Evolutionary conservation across 1,140 invertebrate genomes (phyloP).

Genomic region (Diorhabda elongata): DNA sequence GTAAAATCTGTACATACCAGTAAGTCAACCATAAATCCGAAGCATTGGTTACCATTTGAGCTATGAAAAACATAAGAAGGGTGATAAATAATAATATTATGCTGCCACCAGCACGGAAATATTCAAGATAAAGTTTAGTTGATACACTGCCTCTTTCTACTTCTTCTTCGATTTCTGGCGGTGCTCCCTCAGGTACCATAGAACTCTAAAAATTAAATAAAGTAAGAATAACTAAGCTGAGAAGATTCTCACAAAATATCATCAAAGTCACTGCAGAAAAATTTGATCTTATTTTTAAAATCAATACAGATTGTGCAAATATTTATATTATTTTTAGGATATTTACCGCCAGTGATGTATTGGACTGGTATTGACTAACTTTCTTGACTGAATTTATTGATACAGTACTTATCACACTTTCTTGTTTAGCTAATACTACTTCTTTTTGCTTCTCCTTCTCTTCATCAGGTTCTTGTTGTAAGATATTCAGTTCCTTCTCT

Average conservation of each 20-base stretch:
- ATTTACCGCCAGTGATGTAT: slow-evolving; percentile 28
- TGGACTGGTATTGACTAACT: slow-evolving; percentile 16
- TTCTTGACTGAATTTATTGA: not conserved
- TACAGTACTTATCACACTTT: not conserved
- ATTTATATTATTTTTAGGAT: not conserved
- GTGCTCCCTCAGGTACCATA: slow-evolving; percentile 43
- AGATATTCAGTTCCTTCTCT: slow-evolving; percentile 37
- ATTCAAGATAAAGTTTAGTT: slow-evolving; percentile 51
- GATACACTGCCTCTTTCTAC: slow-evolving; percentile 55
- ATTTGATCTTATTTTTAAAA: not conserved
- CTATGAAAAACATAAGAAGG: slow-evolving; percentile 46
- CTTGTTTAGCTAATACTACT: not conserved
- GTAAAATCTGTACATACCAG: slow-evolving; percentile 51
- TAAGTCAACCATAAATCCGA: slow-evolving; percentile 71
- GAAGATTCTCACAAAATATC: no score
- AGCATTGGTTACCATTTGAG: slow-evolving; percentile 51
- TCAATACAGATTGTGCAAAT: not conserved
- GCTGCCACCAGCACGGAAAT: slow-evolving; percentile 54
- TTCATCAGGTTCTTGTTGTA: slow-evolving; percentile 15
- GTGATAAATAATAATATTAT: slow-evolving; percentile 45
- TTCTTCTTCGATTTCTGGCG: slow-evolving; percentile 55
- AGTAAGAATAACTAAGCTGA: not conserved
- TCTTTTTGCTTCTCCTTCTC: slow-evolving; percentile 24
- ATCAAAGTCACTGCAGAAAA: not conserved
- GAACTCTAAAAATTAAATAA: slow-evolving; percentile 24